Base-by-base conservation (phyloP, 2,113 vertebrate genomes). In the Meriones unguiculatus region DNA sequence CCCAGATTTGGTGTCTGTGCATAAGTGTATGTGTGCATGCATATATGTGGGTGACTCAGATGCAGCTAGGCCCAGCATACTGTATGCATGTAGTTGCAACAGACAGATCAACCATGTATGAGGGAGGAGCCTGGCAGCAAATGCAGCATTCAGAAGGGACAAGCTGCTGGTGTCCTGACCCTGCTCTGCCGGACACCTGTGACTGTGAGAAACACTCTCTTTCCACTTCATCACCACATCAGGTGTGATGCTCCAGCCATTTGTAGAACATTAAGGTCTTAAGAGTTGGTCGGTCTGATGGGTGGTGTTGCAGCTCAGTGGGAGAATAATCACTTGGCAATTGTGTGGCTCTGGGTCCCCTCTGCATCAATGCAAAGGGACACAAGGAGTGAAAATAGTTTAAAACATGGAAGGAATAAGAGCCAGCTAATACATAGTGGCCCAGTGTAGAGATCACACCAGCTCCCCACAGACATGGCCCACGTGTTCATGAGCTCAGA, bases 21-120 rank as follows among this genome's bases (percentile, higher is more conserved):
- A 24, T 24, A 3, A 14, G 41, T 24, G 13, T 1, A 0, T 5
- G 7, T 13, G 70, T 15, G 3, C 4, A 0, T 28, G 50, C 7
- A 0, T 57, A 25, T 64, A 22, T 2, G 14, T 30, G 1, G 5
- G 1, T 22, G 32, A 54, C 64, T n/a, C 7, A 28, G 75, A 15
- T 22, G 28, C 72, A 17, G 1, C 52, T 17, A 2, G 41, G 57
- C 57, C 12, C 57, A 57, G 57, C 15, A 15, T 57, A 57, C 1
- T 4, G 57, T 57, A 57, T 57, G 57, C 57, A 57, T 15, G 57
- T 15, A 57, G 57, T 14, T 13, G 57, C 12, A 57, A 14, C 57
- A 57, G 57, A 15, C 57, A 57, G 57, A 57, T 57, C 9, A 46
- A 46, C 50, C 77, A 54, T 11, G 50, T 30, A 18, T 30, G 7